These are phyloP conservation scores for Progne subis DNA, from an alignment of 2,113 vertebrate species.

Conservation along the genomic window DNA sequence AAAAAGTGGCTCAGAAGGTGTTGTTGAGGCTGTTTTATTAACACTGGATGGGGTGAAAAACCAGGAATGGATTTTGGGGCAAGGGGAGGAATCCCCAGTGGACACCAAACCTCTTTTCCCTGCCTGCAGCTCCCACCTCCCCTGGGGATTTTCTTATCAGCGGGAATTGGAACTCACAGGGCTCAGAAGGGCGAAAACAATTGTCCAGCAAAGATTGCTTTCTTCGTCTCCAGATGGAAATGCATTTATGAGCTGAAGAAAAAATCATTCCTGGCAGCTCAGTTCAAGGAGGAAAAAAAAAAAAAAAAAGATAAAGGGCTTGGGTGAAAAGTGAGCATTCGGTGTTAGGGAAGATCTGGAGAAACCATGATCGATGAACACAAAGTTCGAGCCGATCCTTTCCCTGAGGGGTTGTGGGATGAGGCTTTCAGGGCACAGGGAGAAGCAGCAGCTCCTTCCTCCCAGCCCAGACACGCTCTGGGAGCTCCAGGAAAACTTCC, in stretches of 20 bases:
- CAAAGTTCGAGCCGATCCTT: constrained; percentile 41
- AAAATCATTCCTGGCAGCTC: constrained; percentile 25
- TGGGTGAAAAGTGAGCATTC: neutral
- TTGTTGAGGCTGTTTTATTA: neutral
- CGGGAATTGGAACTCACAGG: neutral
- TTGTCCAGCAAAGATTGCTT: neutral
- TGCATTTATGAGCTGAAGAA: constrained; percentile 9
- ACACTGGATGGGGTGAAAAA: neutral
- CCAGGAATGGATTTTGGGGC: neutral
- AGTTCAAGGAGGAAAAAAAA: neutral
- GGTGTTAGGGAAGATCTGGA: constrained; percentile 28
- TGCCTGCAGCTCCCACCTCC: neutral
- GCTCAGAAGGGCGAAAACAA: neutral
- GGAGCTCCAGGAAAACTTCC: neutral
- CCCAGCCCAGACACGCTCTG: neutral
- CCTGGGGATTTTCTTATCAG: neutral
- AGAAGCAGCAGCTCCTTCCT: neutral
- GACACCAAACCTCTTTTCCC: neutral
- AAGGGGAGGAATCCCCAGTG: neutral
- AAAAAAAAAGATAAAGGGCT: constrained; percentile 14
- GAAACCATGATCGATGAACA: constrained; percentile 32
- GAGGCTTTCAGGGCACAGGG: neutral
- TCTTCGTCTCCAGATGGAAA: constrained; percentile 33
- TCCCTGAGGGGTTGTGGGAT: neutral
- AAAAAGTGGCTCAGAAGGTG: neutral